Conservation (phyloP, 53 echinoderm and acorn worm genomes). For the Echinarachnius parma region DNA sequence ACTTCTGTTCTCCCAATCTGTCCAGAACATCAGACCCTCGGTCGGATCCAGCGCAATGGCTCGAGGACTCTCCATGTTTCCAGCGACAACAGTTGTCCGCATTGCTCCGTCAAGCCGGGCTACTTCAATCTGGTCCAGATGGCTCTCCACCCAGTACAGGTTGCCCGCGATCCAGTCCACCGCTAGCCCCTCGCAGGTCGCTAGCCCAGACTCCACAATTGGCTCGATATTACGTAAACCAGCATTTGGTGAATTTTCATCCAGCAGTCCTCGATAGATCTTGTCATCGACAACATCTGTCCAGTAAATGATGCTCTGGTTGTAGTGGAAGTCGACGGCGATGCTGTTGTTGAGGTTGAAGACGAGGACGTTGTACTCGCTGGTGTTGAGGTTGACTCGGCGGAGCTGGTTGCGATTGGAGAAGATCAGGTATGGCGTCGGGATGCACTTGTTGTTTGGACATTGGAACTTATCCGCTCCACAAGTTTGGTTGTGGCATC, state of each 20-base stretch:
- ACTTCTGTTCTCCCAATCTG: constrained; percentile 75
- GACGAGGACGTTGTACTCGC: constrained; percentile 79
- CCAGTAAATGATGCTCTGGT: constrained; percentile 76
- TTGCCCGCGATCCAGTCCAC: constrained; percentile 95
- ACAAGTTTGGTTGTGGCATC: constrained; percentile 51
- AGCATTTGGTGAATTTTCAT: constrained; percentile 76
- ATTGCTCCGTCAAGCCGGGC: constrained; percentile 63
- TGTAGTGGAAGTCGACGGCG: constrained; percentile 85
- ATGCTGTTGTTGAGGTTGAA: constrained; percentile 88
- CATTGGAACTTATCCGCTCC: constrained; percentile 52
- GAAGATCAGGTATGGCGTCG: constrained; percentile 75
- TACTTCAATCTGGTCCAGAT: constrained; percentile 94
- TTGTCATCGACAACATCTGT: constrained; percentile 97
- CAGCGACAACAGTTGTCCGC: constrained; percentile 85
- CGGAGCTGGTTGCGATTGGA: constrained; percentile 98
- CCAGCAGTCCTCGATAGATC: constrained; percentile 83
- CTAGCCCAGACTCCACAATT: constrained; percentile 75
- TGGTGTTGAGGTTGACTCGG: constrained; percentile 70
- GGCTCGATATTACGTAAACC: constrained; percentile 73
- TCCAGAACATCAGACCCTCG: constrained; percentile 93
- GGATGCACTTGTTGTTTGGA: constrained; percentile 66
- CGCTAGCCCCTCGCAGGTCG: constrained; percentile 86
- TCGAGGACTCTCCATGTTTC: constrained; percentile 81
- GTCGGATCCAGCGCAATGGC: constrained; percentile 89
- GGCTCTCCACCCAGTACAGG: constrained; percentile 97